Conservation (phyloP, 2,888 invertebrate species). For the Axea sp. region DNA sequence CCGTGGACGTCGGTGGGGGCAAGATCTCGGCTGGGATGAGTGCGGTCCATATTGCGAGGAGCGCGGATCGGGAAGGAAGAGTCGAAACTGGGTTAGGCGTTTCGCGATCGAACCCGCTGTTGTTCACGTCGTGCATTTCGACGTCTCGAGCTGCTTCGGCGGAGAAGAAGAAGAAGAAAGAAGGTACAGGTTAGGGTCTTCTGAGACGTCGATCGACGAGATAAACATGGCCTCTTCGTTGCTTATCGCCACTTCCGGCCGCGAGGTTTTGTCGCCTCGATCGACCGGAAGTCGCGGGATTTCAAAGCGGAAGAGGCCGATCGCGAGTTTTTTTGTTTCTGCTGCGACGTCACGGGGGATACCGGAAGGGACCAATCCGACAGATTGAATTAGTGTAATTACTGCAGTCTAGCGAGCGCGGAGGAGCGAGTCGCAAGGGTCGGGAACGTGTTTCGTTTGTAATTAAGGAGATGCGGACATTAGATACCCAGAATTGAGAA, state of each 20-base stretch:
- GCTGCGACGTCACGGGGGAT: background rate
- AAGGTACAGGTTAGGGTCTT: conserved; percentile 40
- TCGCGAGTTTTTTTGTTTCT: conserved; percentile 8
- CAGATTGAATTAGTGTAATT: conserved; percentile 14
- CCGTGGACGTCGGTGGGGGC: too few species aligned
- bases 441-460: too few species aligned
- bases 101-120: too few species aligned
- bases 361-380: conserved; percentile 17
- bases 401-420: background rate
- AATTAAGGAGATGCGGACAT: too few species aligned
- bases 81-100: too few species aligned
- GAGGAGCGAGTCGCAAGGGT: too few species aligned
- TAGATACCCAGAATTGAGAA: too few species aligned
- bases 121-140: too few species aligned
- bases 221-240: conserved; percentile 49
- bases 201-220: conserved; percentile 29
- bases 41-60: background rate
- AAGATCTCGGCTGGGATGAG: too few species aligned
- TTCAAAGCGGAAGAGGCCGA: conserved; percentile 17
- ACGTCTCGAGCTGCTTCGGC: too few species aligned
- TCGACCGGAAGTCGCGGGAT: conserved; percentile 50
- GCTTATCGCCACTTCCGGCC: conserved; percentile 48
- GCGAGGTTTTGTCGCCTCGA: conserved; percentile 5
- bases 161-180: conserved; percentile 5
- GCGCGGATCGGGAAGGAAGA: too few species aligned